phyloP scores from a whole-genome alignment of 2,113 vertebrate species.

The Pipa parva region DNA sequence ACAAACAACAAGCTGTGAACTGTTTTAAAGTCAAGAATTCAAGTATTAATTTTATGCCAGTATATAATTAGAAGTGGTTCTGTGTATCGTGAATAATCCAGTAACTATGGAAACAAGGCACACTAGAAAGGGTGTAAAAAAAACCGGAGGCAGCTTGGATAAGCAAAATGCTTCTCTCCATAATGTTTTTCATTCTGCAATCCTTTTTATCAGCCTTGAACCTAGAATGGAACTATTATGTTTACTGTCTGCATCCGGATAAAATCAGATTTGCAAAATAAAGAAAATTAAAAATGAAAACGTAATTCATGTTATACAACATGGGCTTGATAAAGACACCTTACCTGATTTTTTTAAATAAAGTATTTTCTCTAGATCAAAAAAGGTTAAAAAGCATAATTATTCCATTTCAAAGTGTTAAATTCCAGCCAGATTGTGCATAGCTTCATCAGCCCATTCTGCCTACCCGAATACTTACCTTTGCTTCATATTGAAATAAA shows the following conservation, averaged over 20 bases:
- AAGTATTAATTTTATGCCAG: conserved; percentile 71
- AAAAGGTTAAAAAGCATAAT: no score
- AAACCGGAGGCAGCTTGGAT: conserved; percentile 49
- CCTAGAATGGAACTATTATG: neutral
- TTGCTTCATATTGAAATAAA: no score
- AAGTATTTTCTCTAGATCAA: no score
- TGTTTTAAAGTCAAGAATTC: conserved; percentile 60
- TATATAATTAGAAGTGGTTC: conserved; percentile 73
- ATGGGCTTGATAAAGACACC: no score
- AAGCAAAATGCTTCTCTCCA: conserved; percentile 52
- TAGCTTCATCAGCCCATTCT: no score
- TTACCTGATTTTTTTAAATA: no score
- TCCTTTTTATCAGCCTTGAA: conserved; percentile 35
- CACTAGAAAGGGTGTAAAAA: conserved; percentile 55
- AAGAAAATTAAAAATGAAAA: no score
- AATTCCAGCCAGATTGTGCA: no score
- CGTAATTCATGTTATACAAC: no score
- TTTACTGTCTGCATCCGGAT: neutral
- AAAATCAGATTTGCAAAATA: no score
- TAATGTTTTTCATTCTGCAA: conserved; percentile 54
- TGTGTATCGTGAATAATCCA: conserved; percentile 65
- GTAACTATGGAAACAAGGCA: conserved; percentile 71
- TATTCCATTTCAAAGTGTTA: no score
- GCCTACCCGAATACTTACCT: no score
- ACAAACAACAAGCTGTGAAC: conserved; percentile 60